Evolutionary conservation across 2,797 vertebrate genomes (phyloP).

Genomic region (Gymnothorax reevesii): DNA sequence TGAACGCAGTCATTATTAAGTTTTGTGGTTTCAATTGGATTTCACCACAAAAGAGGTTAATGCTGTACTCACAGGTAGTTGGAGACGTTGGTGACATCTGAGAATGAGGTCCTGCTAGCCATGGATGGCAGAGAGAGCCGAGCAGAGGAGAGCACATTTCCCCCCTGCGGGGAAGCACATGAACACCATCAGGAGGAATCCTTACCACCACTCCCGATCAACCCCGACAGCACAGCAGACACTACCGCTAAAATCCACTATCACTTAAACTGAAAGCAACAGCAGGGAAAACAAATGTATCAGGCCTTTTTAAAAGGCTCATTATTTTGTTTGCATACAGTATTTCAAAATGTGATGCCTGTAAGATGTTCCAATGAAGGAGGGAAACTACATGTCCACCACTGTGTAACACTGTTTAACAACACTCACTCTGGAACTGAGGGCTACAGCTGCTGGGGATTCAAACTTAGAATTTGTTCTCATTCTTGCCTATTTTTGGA

Average conservation of each 20-base stretch:
- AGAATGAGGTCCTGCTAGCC: constrained; percentile 88
- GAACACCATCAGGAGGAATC: background rate
- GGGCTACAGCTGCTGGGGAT: too few relatives aligned
- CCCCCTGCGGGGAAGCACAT: constrained; percentile 71
- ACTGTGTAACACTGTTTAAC: too few relatives aligned
- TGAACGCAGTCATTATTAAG: background rate
- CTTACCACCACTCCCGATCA: background rate
- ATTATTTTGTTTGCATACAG: background rate
- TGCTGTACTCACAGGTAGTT: constrained; percentile 87
- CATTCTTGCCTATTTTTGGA: too few relatives aligned
- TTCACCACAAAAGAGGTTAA: background rate
- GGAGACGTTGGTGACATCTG: constrained; percentile 92
- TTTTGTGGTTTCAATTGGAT: background rate
- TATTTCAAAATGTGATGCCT: too few relatives aligned
- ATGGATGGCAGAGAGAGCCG: constrained; percentile 89
- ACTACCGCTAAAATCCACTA: background rate
- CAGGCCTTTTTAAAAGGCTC: background rate
- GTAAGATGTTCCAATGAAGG: too few relatives aligned
- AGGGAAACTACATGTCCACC: too few relatives aligned
- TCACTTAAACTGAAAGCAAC: background rate
- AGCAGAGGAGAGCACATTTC: constrained; percentile 85
- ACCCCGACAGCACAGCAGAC: background rate
- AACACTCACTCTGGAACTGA: too few relatives aligned
- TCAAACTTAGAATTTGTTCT: too few relatives aligned
- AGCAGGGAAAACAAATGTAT: background rate